Evolutionary conservation across 2,797 vertebrate species (phyloP).

Genomic region (Kryptopterus vitreolus): DNA sequence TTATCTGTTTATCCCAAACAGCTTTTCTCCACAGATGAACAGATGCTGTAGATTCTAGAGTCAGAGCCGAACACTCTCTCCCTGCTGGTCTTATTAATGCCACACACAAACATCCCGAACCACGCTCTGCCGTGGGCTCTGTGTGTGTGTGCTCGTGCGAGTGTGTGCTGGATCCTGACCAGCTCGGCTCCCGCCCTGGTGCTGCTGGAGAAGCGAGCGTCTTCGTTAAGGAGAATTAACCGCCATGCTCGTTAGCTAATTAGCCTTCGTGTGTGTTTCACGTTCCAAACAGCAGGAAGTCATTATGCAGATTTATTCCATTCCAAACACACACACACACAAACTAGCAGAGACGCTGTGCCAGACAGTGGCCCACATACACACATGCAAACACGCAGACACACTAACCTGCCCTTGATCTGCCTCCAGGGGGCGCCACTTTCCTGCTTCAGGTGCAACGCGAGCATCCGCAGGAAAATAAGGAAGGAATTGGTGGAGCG

Average conservation of each 20-base stretch:
- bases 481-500: constrained; percentile 88
- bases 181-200: constrained; percentile 51
- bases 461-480: constrained; percentile 91
- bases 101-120: constrained; percentile 48
- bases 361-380: constrained; percentile 26
- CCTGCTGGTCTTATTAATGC: constrained; percentile 70
- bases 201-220: constrained; percentile 72
- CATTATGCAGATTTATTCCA: constrained; percentile 77
- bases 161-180: constrained; percentile 60
- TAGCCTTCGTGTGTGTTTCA: constrained; percentile 75
- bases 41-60: constrained; percentile 74
- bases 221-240: constrained; percentile 82
- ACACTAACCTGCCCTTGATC: constrained; percentile 92
- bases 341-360: constrained; percentile 42
- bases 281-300: constrained; percentile 79
- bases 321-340: constrained; percentile 58
- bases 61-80: constrained; percentile 69
- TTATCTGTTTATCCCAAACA: constrained; percentile 74
- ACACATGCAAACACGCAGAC: constrained; percentile 35
- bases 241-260: constrained; percentile 80
- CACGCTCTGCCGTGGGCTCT: constrained; percentile 52
- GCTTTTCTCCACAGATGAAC: constrained; percentile 68
- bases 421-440: constrained; percentile 88
- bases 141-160: constrained; percentile 46
- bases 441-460: constrained; percentile 82